Conservation (phyloP, 1,140 invertebrate species). For the Penaeus vannamei region DNA sequence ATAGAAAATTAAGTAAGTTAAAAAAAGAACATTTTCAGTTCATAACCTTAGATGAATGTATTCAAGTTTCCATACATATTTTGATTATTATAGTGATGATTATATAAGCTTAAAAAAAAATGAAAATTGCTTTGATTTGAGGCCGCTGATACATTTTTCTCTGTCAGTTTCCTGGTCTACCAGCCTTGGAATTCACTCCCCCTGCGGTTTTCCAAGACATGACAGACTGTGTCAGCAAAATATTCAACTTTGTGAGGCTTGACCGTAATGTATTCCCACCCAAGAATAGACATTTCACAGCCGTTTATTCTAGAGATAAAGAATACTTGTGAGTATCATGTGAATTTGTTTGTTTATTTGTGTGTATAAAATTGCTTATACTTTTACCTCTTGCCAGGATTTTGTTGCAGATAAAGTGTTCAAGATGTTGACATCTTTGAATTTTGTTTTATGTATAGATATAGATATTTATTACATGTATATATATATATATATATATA, state of each 20-base stretch:
- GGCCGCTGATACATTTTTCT: not conserved
- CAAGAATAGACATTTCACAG: constrained; percentile 79
- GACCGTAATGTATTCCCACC: constrained; percentile 81
- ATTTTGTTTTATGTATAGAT: too few relatives aligned
- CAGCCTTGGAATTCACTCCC: constrained; percentile 55
- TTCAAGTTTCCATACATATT: too few relatives aligned
- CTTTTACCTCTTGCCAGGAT: too few relatives aligned
- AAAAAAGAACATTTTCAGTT: too few relatives aligned
- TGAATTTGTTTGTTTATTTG: not conserved
- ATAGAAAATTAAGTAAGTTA: too few relatives aligned
- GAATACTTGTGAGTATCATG: constrained; percentile 83
- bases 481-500: too few relatives aligned
- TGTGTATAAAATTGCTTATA: too few relatives aligned
- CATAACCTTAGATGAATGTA: too few relatives aligned
- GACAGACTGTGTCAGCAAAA: constrained; percentile 62
- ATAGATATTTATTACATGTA: too few relatives aligned
- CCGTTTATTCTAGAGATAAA: constrained; percentile 88
- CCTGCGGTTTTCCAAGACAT: constrained; percentile 65
- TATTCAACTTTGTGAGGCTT: constrained; percentile 72
- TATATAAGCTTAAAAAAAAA: not conserved
- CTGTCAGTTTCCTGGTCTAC: constrained; percentile 64
- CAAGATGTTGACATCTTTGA: too few relatives aligned
- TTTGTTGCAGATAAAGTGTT: too few relatives aligned
- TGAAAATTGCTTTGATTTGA: too few relatives aligned
- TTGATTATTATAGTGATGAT: not conserved